Base-by-base conservation (phyloP, 1,140 invertebrate species). In the Antheraea mylitta region DNA sequence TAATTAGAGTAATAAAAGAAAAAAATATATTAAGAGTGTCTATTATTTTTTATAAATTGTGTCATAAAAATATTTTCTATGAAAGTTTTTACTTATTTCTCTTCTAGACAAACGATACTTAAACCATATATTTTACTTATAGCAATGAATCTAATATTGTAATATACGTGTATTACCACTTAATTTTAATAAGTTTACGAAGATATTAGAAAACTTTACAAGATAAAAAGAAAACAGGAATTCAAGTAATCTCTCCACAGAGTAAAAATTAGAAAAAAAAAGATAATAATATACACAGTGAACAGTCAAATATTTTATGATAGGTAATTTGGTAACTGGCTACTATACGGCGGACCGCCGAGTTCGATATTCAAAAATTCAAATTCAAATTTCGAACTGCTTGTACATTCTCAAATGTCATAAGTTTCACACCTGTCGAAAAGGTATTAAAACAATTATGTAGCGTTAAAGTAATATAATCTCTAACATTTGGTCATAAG, bases 341-440 rank as follows among this genome's bases (percentile, higher is more conserved):
- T 61, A 66, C 69, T 59, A 63, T 42, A 71, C 69, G 60, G 38
- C 59, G 59, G 67, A 68, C 61, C 60, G 63, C 72, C 64, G 64
- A 19, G 72, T 81, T 75, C 78, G 73, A 81, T 72, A 79, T 82
- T 82, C 59, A 71, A 82, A 80, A 81, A 79, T 78, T 77, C 70
- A 70, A 77, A 81, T 76, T 81, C 76, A 66, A 82, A 76, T 74
- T 73, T 72, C 69, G 73, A 78, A 79, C 74, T 78, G 69, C 70
- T 73, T 77, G 74, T 79, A 77, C 63, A 53, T 64, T 58, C 80
- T 78, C 74, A 86, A 87, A 87, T 86, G 85, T 86, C 82, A 85
- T 81, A 79, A 65, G 72, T 79, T 85, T 89, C 78, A 83, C 83
- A 82, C 85, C 83, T 78, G 67, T 70, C 70, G 58, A 64, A 60